Percentiles rank a stretch among this genome's conserved stretches.
These are phyloP conservation scores for Saimiri boliviensis DNA, from an alignment of 2,113 vertebrate genomes.

Conservation along the genomic window DNA sequence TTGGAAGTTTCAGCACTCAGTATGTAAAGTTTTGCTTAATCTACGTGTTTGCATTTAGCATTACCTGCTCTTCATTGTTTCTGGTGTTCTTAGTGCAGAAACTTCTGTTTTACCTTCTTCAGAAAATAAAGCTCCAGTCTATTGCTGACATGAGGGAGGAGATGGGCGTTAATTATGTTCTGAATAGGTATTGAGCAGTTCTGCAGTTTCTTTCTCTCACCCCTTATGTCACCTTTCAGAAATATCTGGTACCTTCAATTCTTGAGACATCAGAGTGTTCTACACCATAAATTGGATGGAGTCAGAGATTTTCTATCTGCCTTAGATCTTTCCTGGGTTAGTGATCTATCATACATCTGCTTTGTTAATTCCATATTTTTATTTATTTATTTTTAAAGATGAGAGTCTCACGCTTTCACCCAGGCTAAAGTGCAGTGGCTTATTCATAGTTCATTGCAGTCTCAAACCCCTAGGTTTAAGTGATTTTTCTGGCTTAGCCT, in stretches of 20 bases:
- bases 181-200: neutral
- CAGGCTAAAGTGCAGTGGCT: too few relatives aligned
- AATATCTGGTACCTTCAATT: neutral
- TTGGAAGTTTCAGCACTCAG: neutral
- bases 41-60: neutral
- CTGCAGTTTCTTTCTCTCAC: neutral
- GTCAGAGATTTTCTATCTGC: neutral
- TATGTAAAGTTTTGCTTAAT: neutral
- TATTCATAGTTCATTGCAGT: too few relatives aligned
- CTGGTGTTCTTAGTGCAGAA: neutral
- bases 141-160: neutral
- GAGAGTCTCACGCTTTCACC: too few relatives aligned
- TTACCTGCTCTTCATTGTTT: neutral
- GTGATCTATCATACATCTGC: neutral
- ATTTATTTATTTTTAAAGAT: neutral
- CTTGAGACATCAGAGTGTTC: neutral
- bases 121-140: conserved; percentile 3
- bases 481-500: too few relatives aligned
- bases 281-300: neutral
- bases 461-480: too few relatives aligned
- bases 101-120: neutral
- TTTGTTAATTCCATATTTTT: conserved; percentile 14
- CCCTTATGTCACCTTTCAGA: neutral
- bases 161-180: neutral
- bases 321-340: neutral